Conservation (phyloP, 2,113 vertebrate species). For the Microcebus griseorufus region DNA sequence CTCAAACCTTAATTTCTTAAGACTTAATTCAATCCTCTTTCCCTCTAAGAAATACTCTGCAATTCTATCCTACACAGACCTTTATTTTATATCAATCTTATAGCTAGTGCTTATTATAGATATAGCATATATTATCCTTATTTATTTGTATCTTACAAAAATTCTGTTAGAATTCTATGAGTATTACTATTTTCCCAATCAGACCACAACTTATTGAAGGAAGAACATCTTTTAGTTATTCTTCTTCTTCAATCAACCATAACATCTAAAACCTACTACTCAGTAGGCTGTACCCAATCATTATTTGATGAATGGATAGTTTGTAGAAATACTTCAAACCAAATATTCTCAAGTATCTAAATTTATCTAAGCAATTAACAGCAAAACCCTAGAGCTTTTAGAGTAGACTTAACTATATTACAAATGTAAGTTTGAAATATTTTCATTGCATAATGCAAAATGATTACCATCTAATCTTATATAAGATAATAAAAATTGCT, state of each 20-base stretch:
- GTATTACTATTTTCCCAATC: not conserved
- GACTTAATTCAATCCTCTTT: not conserved
- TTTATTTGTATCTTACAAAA: not conserved
- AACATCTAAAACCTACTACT: constrained; percentile 14
- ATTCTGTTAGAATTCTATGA: not conserved
- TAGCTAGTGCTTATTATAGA: not conserved
- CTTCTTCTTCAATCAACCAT: not conserved
- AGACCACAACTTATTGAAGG: not conserved
- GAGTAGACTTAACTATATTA: not conserved
- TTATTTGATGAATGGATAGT: not conserved
- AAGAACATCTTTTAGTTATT: not conserved
- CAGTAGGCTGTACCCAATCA: not conserved
- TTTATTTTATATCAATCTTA: constrained; percentile 11
- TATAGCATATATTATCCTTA: not conserved
- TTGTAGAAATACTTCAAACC: not conserved
- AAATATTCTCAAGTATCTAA: constrained; percentile 28
- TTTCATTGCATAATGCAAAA: not conserved
- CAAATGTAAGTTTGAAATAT: constrained; percentile 41
- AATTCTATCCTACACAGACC: not conserved
- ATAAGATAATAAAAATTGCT: not conserved
- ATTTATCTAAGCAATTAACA: constrained; percentile 12
- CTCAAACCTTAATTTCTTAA: not conserved
- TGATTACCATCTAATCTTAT: not conserved
- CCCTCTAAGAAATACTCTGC: not conserved
- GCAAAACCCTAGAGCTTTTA: not conserved